Evolutionary conservation across 2,113 vertebrate species (phyloP).

Genomic region (Malurus alboscapulatus): DNA sequence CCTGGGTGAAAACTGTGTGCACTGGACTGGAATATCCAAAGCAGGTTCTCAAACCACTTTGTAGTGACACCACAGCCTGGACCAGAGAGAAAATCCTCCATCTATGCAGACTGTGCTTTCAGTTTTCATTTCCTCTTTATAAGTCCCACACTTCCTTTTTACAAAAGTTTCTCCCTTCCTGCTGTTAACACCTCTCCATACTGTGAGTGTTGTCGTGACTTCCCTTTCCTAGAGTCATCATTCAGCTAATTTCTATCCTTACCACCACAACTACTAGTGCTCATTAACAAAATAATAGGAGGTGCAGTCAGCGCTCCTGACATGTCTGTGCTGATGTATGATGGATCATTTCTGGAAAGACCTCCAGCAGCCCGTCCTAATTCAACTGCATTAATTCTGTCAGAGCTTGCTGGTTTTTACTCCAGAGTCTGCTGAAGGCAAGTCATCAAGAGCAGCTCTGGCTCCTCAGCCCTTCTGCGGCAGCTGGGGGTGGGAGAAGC

Average conservation of each 20-base stretch:
- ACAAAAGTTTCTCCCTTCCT: background rate
- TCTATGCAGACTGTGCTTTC: background rate
- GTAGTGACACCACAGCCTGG: background rate
- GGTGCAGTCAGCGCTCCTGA: background rate
- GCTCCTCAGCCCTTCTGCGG: background rate
- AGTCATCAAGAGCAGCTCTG: background rate
- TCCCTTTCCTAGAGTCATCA: background rate
- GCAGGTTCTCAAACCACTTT: background rate
- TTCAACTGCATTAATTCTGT: background rate
- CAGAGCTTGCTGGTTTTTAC: background rate
- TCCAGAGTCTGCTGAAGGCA: background rate
- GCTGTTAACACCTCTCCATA: background rate
- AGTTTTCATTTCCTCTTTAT: background rate
- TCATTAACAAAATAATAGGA: conserved; percentile 13
- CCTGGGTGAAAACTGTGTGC: background rate
- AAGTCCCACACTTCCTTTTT: background rate
- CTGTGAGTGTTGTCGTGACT: background rate
- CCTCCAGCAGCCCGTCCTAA: background rate
- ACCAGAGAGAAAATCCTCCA: background rate
- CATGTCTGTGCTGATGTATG: background rate
- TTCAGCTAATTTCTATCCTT: background rate
- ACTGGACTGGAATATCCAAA: background rate
- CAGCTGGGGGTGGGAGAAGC: background rate
- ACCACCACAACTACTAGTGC: background rate
- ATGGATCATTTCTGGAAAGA: conserved; percentile 3